Percentiles rank a stretch among this genome's conserved stretches.
These are phyloP conservation scores for Ochropleura leucogaster DNA, from an alignment of 2,888 invertebrate genomes.

Conservation along the genomic window DNA sequence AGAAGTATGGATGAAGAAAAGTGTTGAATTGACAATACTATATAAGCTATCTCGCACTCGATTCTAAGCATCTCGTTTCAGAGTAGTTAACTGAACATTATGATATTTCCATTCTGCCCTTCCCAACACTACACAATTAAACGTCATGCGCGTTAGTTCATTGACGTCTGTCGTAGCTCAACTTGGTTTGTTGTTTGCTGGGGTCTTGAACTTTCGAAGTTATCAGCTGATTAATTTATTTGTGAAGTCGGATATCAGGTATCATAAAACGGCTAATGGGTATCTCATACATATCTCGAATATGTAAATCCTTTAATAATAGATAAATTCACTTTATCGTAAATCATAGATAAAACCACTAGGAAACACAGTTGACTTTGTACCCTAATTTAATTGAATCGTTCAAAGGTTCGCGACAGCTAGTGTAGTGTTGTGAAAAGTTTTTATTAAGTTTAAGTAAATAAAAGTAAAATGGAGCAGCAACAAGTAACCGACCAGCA, in stretches of 20 bases:
- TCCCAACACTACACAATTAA: neutral
- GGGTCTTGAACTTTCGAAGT: slow-evolving; percentile 1
- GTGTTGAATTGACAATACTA: too few species aligned
- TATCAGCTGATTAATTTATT: slow-evolving; percentile 25
- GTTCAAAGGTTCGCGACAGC: slow-evolving; percentile 26
- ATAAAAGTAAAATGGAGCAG: slow-evolving; percentile 55
- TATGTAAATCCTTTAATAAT: neutral
- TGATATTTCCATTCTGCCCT: neutral
- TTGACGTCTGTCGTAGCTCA: slow-evolving; percentile 13
- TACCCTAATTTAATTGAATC: slow-evolving; percentile 15
- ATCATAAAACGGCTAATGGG: slow-evolving; percentile 5
- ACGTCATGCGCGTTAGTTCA: slow-evolving; percentile 4
- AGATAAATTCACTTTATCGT: neutral
- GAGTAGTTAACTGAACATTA: neutral
- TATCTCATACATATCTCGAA: neutral
- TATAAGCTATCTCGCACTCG: neutral
- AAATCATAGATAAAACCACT: slow-evolving; percentile 23
- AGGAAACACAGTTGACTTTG: slow-evolving; percentile 38
- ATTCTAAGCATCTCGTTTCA: neutral
- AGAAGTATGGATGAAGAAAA: too few species aligned
- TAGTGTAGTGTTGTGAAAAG: slow-evolving; percentile 16
- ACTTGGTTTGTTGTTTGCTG: neutral
- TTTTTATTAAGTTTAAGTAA: neutral
- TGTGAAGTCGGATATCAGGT: neutral
- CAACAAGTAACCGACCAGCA: slow-evolving; percentile 74